Conservation (phyloP, 2,888 invertebrate species). For the Zhuqinia jingwanae region DNA sequence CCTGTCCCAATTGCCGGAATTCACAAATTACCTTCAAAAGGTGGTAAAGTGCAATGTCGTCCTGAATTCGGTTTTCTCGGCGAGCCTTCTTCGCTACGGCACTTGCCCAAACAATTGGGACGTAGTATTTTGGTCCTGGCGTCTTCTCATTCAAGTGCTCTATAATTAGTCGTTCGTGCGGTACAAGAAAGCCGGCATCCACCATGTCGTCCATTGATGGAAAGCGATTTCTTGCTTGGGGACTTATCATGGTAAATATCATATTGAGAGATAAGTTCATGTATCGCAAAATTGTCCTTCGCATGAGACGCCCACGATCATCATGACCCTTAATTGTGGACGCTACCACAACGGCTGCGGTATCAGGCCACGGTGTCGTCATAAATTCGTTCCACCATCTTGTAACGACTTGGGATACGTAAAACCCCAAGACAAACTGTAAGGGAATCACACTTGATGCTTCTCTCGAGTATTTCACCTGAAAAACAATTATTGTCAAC, state of each 20-base stretch:
- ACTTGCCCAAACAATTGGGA: constrained; percentile 96
- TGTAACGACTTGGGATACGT: constrained; percentile 81
- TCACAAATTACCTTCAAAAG: neutral
- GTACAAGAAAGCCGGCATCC: constrained; percentile 85
- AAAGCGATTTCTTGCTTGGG: constrained; percentile 93
- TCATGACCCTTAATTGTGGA: constrained; percentile 81
- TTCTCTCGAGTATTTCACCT: constrained; percentile 66
- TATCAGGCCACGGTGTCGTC: constrained; percentile 67
- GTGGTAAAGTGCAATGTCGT: neutral
- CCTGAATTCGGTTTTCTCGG: constrained; percentile 88
- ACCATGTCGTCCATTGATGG: constrained; percentile 95
- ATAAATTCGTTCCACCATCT: constrained; percentile 82
- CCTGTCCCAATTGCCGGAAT: constrained; percentile 80
- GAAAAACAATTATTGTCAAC: neutral
- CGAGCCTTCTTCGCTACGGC: constrained; percentile 94
- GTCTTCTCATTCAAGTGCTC: constrained; percentile 77
- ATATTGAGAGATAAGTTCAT: constrained; percentile 94
- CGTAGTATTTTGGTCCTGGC: constrained; percentile 87
- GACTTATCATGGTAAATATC: constrained; percentile 92
- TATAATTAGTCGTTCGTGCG: neutral
- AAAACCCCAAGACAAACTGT: constrained; percentile 82
- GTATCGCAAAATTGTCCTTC: constrained; percentile 94
- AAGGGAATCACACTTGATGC: constrained; percentile 80
- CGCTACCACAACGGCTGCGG: constrained; percentile 1
- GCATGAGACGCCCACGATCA: constrained; percentile 93